Conservation (phyloP, 2,797 vertebrate genomes). For the Lindbergichthys nudifrons region DNA sequence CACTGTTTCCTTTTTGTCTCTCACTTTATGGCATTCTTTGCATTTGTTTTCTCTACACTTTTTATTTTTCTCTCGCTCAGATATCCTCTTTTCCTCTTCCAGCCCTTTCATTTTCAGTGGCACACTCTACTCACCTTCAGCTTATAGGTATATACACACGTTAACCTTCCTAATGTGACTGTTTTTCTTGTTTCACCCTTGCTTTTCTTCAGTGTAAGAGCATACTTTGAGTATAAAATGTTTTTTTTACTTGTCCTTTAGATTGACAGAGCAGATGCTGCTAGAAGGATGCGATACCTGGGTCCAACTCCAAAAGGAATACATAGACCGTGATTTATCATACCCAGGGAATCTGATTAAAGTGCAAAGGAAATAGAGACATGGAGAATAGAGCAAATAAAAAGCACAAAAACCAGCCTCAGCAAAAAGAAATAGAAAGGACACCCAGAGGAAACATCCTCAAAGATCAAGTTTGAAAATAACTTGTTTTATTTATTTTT, state of each 20-base stretch:
- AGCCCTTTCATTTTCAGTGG: conserved; percentile 49
- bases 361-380: conserved; percentile 55
- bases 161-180: conserved; percentile 69
- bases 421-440: conserved; percentile 50
- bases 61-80: conserved; percentile 46
- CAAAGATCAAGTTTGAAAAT: conserved; percentile 58
- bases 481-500: conserved; percentile 44
- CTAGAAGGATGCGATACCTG: conserved; percentile 48
- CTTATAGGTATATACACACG: conserved; percentile 45
- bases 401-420: conserved; percentile 47
- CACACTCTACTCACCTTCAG: conserved; percentile 51
- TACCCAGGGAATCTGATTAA: conserved; percentile 63
- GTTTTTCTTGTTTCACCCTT: conserved; percentile 67
- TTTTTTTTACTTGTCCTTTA: conserved; percentile 61
- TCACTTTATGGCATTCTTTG: conserved; percentile 64
- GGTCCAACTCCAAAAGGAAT: conserved; percentile 62
- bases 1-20: conserved; percentile 77
- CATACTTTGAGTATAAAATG: conserved; percentile 49
- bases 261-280: conserved; percentile 71
- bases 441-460: conserved; percentile 53
- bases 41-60: conserved; percentile 70
- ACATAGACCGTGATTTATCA: conserved; percentile 60
- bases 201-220: conserved; percentile 56
- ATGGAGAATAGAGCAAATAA: conserved; percentile 61
- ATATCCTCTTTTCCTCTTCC: conserved; percentile 65